Percentiles rank a stretch among this genome's conserved stretches.
Conservation (phyloP, 2,888 invertebrate genomes). For the Drosophila hamatofila region DNA sequence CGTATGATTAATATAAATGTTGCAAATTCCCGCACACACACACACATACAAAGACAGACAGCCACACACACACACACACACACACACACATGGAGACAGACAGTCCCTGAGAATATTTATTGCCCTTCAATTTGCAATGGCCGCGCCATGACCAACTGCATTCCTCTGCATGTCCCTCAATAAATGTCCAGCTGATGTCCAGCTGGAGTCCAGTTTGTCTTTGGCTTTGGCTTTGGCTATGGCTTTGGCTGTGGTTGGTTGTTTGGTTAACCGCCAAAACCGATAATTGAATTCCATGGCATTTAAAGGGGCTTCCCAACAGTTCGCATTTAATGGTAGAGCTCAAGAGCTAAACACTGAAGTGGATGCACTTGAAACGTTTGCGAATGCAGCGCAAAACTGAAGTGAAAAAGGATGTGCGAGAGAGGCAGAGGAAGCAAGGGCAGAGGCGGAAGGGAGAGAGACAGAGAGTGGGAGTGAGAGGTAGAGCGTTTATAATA, state of each 20-base stretch:
- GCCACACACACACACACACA: background rate
- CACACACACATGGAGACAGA: background rate
- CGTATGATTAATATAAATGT: slow-evolving; percentile 62
- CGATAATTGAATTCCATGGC: slow-evolving; percentile 22
- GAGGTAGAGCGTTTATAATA: background rate
- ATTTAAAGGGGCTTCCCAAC: slow-evolving; percentile 15
- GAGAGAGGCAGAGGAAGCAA: too few relatives aligned
- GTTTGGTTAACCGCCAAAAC: slow-evolving; percentile 29
- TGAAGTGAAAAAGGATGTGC: background rate
- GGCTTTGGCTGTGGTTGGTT: slow-evolving; percentile 22
- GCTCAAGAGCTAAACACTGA: slow-evolving; percentile 11
- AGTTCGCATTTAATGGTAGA: background rate
- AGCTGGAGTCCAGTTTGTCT: slow-evolving; percentile 22
- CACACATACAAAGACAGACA: background rate
- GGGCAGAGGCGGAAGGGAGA: too few relatives aligned
- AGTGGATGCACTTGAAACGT: slow-evolving; percentile 8
- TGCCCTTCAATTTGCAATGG: slow-evolving; percentile 10
- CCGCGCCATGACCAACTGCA: background rate
- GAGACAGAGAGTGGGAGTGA: background rate
- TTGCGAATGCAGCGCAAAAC: background rate
- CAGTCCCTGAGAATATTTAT: slow-evolving; percentile 18
- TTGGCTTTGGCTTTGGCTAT: slow-evolving; percentile 3
- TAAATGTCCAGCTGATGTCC: slow-evolving; percentile 32
- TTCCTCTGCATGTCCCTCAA: background rate
- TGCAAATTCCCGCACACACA: slow-evolving; percentile 4